Conservation (phyloP, 2,113 vertebrate genomes). For the Rhinoderma darwinii region DNA sequence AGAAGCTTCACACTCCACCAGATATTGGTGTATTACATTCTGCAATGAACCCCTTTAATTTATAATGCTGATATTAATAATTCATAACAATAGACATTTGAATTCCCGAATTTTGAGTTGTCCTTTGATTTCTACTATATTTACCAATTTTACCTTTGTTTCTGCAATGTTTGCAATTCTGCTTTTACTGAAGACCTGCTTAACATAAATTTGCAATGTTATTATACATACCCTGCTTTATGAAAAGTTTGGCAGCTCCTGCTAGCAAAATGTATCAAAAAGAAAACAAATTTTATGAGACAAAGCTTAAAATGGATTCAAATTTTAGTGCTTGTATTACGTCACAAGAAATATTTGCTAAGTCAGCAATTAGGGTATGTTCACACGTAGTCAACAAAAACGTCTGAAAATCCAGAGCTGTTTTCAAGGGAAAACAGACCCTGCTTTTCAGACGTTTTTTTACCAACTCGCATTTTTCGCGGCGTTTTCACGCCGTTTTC, state of each 20-base stretch:
- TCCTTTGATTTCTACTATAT: constrained; percentile 9
- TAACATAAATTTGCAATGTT: constrained; percentile 48
- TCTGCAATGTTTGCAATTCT: constrained; percentile 7
- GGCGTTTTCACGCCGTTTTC: no score
- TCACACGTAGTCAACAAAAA: no score
- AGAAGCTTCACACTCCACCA: not conserved
- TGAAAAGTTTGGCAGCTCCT: not conserved
- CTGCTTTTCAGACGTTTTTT: no score
- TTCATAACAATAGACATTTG: not conserved
- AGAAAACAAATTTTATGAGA: constrained; percentile 1
- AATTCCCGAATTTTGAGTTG: no score
- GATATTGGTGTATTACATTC: not conserved
- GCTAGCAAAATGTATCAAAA: constrained; percentile 31
- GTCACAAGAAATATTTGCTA: not conserved
- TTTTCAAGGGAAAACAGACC: no score
- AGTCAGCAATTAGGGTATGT: no score
- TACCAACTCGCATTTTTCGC: no score
- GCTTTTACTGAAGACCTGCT: not conserved
- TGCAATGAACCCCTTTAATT: not conserved
- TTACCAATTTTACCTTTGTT: constrained; percentile 14
- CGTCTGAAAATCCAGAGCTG: no score
- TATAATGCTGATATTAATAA: not conserved
- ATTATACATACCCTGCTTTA: not conserved
- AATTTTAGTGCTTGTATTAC: not conserved
- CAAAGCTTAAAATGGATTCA: not conserved